Evolutionary conservation across 1,140 invertebrate species (phyloP), one percentile per base, ranked within the genome.

Genomic region (Latrodectus geometricus): DNA sequence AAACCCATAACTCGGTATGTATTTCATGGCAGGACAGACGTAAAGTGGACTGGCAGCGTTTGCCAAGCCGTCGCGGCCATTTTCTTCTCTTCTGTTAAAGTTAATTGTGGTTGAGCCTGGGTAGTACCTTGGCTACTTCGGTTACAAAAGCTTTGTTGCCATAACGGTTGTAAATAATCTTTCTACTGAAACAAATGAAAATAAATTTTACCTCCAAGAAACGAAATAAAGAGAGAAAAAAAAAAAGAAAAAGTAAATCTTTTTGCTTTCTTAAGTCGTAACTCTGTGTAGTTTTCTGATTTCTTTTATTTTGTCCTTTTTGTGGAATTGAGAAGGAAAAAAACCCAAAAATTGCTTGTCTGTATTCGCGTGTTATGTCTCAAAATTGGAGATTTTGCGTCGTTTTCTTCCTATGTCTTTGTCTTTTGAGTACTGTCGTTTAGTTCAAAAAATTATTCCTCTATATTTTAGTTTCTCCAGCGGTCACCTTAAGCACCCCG

Each of bases 81-180:
- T 72, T 65, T 76, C 56, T 77, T 78, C 75, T 54, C 75, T 78
- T 78, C 83, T 86, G 83, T 86, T 77, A 86, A 86, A 73, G 83
- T 78, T 86, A 86, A 86, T 86, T 86, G 83, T 86, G 70, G 83
- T 66, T 77, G 73, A 61, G 56, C 54, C 17, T 61, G 17, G 11
- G 17, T 17, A 14, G 54, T 35, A 35, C 74, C 74, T 70, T 76
- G 73, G 83, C 83, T 66, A 86, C 66, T 86, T 86, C 74, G 74
- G 83, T 86, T 86, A 86, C 83, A 86, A 86, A 86, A 86, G 74
- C 83, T 86, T 86, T 86, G 83, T 86, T 86, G 75, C 83, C 20
- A 70, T 70, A 86, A 86, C 61, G 83, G 66, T 49, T 86, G 75
- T 86, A 86, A 86, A 86, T 86, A 77, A 86, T 78, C 61, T 48